A percentile compares a stretch with the other conserved stretches of the same genome.
These are phyloP conservation scores for Ophiodon elongatus DNA, from an alignment of 2,113 vertebrate genomes.

Conservation along the genomic window DNA sequence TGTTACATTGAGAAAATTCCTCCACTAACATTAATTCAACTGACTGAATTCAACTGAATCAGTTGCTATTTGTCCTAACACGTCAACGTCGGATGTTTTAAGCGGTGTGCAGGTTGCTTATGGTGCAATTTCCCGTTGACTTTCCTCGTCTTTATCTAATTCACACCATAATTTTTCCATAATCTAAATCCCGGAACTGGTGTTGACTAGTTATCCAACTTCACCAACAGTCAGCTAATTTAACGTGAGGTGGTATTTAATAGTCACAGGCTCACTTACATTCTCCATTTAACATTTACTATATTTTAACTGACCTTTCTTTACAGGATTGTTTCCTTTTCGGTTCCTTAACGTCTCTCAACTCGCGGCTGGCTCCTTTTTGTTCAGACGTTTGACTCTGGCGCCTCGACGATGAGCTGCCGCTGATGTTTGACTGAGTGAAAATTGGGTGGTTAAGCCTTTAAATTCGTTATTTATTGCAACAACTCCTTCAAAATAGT, in stretches of 20 bases:
- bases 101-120: too few species aligned
- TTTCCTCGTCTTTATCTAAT: background rate
- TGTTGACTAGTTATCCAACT: background rate
- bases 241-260: background rate
- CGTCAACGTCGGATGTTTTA: too few species aligned
- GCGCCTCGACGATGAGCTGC: constrained; percentile 54
- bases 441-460: background rate
- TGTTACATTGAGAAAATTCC: too few species aligned
- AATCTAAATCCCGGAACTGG: too few species aligned
- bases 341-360: background rate
- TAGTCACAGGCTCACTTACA: background rate
- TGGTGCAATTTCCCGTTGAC: too few species aligned
- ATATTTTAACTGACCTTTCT: constrained; percentile 7
- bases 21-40: too few species aligned
- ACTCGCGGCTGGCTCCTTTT: background rate
- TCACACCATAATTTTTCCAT: background rate
- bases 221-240: background rate
- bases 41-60: too few species aligned
- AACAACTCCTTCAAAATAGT: fast-evolving
- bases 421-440: constrained; percentile 35
- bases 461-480: fast-evolving
- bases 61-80: too few species aligned
- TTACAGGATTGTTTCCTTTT: background rate
- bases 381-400: constrained; percentile 55
- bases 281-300: background rate